Conservation (phyloP, 2,888 invertebrate species). For the Lithophane semibrunnea region DNA sequence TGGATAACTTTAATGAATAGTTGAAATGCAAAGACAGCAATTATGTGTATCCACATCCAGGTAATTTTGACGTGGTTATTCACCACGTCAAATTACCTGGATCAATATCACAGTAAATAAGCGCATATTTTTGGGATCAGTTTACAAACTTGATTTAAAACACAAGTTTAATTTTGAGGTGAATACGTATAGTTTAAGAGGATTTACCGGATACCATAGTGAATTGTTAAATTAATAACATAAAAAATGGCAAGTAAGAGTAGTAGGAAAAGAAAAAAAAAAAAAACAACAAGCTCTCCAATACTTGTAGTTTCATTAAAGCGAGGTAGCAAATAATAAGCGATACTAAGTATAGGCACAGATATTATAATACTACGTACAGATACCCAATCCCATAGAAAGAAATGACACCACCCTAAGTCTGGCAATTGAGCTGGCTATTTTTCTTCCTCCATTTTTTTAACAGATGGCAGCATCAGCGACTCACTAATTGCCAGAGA, state of each 20-base stretch:
- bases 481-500: too few relatives aligned
- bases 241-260: neutral
- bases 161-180: neutral
- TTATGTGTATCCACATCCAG: slow-evolving; percentile 5
- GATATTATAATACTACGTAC: too few relatives aligned
- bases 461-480: too few relatives aligned
- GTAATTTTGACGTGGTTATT: neutral
- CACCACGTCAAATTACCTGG: too few relatives aligned
- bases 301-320: slow-evolving; percentile 9
- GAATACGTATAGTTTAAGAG: neutral
- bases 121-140: slow-evolving; percentile 78
- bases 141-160: slow-evolving; percentile 72
- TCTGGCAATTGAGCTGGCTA: too few relatives aligned
- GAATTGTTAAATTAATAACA: neutral
- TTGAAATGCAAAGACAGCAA: neutral
- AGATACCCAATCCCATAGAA: too few relatives aligned
- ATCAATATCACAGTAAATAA: slow-evolving; percentile 14
- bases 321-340: slow-evolving; percentile 29
- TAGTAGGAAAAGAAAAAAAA: slow-evolving; percentile 3
- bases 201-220: neutral
- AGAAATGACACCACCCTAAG: too few relatives aligned
- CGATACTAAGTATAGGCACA: neutral
- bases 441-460: too few relatives aligned
- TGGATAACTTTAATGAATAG: slow-evolving; percentile 1
- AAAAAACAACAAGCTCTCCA: slow-evolving; percentile 24